phyloP scores from a whole-genome alignment of 2,797 vertebrate genomes.

The Steatocranus sp. region DNA sequence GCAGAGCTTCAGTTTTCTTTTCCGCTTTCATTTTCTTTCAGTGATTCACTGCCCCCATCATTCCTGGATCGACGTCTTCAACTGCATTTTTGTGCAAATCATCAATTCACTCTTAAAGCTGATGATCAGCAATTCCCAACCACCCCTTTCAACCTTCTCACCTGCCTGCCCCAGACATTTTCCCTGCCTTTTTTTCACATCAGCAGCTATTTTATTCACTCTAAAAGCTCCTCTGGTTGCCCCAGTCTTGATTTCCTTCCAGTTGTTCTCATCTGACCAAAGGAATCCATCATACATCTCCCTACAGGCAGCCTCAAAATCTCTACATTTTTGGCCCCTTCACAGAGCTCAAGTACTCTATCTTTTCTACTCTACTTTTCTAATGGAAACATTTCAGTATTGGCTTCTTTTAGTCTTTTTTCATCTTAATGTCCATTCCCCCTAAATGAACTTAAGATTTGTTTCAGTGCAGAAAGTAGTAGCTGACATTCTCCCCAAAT shows the following conservation, averaged over 20 bases:
- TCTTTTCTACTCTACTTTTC: background rate
- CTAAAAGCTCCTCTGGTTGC: background rate
- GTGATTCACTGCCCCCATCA: background rate
- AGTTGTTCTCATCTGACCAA: conserved; percentile 21
- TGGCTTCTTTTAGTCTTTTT: background rate
- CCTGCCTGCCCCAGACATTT: background rate
- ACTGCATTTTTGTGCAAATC: background rate
- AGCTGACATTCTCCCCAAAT: background rate
- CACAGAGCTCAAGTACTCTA: background rate
- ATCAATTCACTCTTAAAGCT: background rate
- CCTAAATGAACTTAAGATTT: background rate
- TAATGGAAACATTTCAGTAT: background rate
- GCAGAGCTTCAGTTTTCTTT: background rate
- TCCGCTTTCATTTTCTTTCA: background rate
- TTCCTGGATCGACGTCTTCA: background rate
- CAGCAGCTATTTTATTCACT: background rate
- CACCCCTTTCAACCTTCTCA: background rate
- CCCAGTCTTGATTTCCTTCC: conserved; percentile 22
- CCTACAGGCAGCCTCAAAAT: background rate
- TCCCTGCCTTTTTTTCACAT: background rate
- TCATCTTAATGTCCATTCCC: background rate
- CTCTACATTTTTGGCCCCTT: background rate
- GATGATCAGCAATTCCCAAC: conserved; percentile 1
- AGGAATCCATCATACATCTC: conserved; percentile 12
- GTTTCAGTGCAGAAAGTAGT: background rate